Conservation (phyloP, 2,888 invertebrate species). For the Anthophora plumipes region DNA sequence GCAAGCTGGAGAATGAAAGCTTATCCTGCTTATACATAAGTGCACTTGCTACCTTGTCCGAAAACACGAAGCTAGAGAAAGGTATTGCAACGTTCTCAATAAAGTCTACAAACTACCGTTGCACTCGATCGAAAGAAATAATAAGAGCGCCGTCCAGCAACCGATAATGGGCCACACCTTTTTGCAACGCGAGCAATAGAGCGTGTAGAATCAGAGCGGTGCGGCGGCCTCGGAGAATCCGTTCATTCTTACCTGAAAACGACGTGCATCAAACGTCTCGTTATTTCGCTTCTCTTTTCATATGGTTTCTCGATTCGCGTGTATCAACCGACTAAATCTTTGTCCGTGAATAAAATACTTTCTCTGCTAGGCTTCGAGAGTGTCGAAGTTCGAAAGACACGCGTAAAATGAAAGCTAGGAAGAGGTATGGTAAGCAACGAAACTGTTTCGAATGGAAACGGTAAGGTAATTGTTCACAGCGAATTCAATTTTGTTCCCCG, state of each 20-base stretch:
- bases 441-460: neutral
- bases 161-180: slow-evolving; percentile 60
- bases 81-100: neutral
- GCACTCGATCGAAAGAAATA: slow-evolving; percentile 46
- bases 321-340: slow-evolving; percentile 2
- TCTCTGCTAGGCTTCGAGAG: too few relatives aligned
- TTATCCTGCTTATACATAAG: too few relatives aligned
- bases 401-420: neutral
- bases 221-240: slow-evolving; percentile 11
- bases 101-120: slow-evolving; percentile 14
- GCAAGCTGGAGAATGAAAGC: too few relatives aligned
- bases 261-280: neutral
- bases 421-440: neutral
- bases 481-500: slow-evolving; percentile 22
- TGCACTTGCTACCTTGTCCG: too few relatives aligned
- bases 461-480: neutral
- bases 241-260: slow-evolving; percentile 28
- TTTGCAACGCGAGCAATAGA: slow-evolving; percentile 25
- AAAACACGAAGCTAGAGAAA: too few relatives aligned
- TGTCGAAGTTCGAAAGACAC: neutral
- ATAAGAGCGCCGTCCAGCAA: slow-evolving; percentile 49
- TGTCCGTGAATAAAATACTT: too few relatives aligned
- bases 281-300: neutral
- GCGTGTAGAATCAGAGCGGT: too few relatives aligned
- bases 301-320: neutral